Conservation (phyloP, 2,113 vertebrate species). For the Holacanthus passer region DNA sequence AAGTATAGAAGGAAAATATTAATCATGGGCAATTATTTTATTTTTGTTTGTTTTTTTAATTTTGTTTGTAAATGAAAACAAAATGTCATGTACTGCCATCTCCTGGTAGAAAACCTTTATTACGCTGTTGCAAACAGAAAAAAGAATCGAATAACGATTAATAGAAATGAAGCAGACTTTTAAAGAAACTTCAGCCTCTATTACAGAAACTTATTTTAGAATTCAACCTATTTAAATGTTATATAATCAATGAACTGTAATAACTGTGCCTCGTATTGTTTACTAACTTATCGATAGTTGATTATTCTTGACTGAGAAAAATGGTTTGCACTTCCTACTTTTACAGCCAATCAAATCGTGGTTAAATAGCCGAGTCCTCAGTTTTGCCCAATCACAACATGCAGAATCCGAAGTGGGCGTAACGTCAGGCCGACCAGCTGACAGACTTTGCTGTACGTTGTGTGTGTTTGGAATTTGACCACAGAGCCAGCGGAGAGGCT, state of each 20-base stretch:
- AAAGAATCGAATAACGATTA: background rate
- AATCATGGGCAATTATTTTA: background rate
- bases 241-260: background rate
- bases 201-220: background rate
- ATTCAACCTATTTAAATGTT: background rate
- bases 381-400: constrained; percentile 65
- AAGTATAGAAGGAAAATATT: background rate
- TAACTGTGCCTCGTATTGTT: background rate
- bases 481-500: background rate
- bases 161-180: constrained; percentile 1
- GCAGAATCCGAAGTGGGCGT: constrained; percentile 49
- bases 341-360: constrained; percentile 65
- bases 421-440: constrained; percentile 26
- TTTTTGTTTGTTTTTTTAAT: background rate
- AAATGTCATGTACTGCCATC: constrained; percentile 59
- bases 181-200: background rate
- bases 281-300: background rate
- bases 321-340: background rate
- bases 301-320: constrained; percentile 47
- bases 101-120: constrained; percentile 44
- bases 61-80: constrained; percentile 5
- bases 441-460: background rate
- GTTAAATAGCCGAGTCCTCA: background rate
- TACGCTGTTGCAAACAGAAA: background rate
- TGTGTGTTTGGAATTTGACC: constrained; percentile 54